A percentile compares a stretch with the other conserved stretches of the same genome.
phyloP scores from a whole-genome alignment of 1,140 invertebrate genomes.

The Euura saliciscinereae region DNA sequence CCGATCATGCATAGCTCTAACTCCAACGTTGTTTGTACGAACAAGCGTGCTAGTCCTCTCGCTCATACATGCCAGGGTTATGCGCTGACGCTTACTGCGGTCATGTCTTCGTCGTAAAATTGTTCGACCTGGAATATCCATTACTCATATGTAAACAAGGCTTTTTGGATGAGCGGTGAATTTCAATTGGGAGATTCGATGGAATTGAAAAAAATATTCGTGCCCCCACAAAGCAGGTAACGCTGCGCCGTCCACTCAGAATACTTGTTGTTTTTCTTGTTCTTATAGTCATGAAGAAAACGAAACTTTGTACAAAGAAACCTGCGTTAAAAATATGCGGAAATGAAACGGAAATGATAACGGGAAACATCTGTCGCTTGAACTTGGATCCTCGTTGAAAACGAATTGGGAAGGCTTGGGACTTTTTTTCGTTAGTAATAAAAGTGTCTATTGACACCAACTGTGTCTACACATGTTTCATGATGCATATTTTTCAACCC shows the following conservation, averaged over 20 bases:
- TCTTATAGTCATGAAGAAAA: too few relatives aligned
- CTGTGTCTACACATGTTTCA: not conserved
- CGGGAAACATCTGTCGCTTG: too few relatives aligned
- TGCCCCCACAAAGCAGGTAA: not conserved
- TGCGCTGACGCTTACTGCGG: not conserved
- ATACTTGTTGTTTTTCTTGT: too few relatives aligned
- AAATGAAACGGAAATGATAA: too few relatives aligned
- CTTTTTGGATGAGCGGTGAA: not conserved
- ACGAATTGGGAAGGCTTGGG: not conserved
- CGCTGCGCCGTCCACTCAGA: too few relatives aligned
- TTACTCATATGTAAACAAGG: not conserved
- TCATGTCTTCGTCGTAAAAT: not conserved
- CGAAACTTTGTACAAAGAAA: too few relatives aligned
- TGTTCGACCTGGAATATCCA: not conserved
- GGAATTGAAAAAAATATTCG: not conserved
- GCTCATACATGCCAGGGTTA: not conserved
- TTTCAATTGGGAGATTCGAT: not conserved
- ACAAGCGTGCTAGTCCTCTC: not conserved
- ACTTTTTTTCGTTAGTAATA: conserved; percentile 4
- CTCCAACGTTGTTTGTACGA: too few relatives aligned
- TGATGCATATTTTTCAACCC: not conserved
- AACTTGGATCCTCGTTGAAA: not conserved
- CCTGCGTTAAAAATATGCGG: too few relatives aligned
- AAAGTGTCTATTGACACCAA: not conserved
- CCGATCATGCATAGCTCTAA: too few relatives aligned